Conservation (phyloP, 2,113 vertebrate genomes). For the Hymenochirus boettgeri region DNA sequence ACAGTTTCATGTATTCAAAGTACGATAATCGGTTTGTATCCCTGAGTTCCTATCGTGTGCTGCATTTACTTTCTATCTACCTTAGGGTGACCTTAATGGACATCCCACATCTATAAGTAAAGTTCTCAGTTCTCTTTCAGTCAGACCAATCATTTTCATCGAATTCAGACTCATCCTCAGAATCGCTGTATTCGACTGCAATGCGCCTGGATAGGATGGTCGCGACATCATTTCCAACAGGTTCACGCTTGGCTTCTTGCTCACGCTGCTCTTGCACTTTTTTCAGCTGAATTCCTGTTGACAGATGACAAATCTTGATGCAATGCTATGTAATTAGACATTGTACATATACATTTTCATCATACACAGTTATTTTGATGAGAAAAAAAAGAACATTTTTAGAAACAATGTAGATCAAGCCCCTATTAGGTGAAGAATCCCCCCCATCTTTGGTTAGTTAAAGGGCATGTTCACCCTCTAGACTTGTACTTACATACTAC, state of each 20-base stretch:
- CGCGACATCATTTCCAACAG: conserved; percentile 90
- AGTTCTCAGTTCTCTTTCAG: conserved; percentile 56
- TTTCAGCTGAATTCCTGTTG: conserved; percentile 91
- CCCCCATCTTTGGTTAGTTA: too few species aligned
- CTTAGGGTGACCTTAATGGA: neutral
- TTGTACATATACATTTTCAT: too few species aligned
- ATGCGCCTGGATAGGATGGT: conserved; percentile 93
- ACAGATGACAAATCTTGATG: too few species aligned
- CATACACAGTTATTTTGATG: too few species aligned
- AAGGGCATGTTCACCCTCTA: too few species aligned
- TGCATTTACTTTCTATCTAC: too few species aligned
- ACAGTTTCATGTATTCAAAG: neutral
- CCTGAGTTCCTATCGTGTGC: neutral
- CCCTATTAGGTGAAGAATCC: too few species aligned
- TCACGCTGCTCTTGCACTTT: conserved; percentile 98
- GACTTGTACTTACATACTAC: too few species aligned
- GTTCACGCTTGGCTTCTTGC: conserved; percentile 89
- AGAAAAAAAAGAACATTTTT: too few species aligned
- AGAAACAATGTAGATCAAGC: too few species aligned
- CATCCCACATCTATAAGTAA: neutral
- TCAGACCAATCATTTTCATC: conserved; percentile 97
- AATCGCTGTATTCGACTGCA: conserved; percentile 94
- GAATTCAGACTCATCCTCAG: conserved; percentile 90
- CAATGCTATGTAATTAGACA: too few species aligned
- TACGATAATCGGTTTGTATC: neutral